A percentile compares a stretch with the other conserved stretches of the same genome.
phyloP scores from a whole-genome alignment of 2,113 vertebrate species.

The Ia io region DNA sequence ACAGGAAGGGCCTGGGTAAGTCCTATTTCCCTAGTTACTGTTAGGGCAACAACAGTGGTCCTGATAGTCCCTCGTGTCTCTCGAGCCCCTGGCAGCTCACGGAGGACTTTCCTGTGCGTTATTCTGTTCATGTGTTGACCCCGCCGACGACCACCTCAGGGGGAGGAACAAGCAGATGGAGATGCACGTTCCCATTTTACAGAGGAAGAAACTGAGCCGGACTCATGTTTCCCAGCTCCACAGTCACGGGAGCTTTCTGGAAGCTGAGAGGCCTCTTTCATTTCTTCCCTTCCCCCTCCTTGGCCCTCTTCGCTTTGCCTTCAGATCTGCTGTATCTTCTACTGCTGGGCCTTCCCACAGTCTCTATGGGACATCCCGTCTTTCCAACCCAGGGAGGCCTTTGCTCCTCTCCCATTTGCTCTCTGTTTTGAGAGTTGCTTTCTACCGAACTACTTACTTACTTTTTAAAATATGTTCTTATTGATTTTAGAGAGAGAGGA shows the following conservation, averaged over 20 bases:
- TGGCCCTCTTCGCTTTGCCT: background rate
- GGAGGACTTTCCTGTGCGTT: background rate
- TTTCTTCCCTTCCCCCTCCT: background rate
- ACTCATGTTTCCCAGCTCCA: fast-evolving
- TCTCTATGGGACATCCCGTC: too few species aligned
- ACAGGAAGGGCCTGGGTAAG: background rate
- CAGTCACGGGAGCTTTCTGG: background rate
- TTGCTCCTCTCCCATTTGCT: background rate
- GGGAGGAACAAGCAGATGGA: background rate
- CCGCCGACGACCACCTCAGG: fast-evolving
- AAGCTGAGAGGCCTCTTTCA: background rate
- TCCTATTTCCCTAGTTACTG: too few species aligned
- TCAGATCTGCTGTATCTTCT: background rate
- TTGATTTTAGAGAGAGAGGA: background rate
- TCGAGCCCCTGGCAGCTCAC: background rate
- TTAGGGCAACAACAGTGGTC: background rate
- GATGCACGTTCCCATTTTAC: too few species aligned
- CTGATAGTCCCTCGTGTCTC: fast-evolving
- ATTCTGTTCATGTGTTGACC: background rate
- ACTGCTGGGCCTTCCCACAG: background rate
- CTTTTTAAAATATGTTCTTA: background rate
- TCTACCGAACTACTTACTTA: background rate
- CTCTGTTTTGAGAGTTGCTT: background rate
- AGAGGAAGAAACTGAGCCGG: background rate
- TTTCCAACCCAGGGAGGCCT: background rate